Conservation (phyloP, 2,113 vertebrate genomes). For the Esox niger region DNA sequence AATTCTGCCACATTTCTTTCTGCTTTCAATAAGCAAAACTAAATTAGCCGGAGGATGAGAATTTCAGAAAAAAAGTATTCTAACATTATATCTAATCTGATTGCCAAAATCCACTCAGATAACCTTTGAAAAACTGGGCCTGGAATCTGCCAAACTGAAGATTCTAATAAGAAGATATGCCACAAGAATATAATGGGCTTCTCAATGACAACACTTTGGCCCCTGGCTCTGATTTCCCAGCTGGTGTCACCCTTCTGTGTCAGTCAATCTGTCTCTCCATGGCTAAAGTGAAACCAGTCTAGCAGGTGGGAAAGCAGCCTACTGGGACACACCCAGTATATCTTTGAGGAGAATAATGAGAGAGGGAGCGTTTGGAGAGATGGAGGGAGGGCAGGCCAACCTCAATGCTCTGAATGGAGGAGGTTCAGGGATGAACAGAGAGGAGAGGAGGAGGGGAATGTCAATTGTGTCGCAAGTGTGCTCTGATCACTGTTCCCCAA, state of each 20-base stretch:
- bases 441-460: constrained; percentile 14
- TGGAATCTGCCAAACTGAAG: no score
- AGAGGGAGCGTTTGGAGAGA: constrained; percentile 13
- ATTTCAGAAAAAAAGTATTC: no score
- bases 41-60: no score
- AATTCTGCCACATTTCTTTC: no score
- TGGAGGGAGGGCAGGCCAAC: constrained; percentile 7
- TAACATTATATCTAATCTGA: no score
- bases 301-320: constrained; percentile 45
- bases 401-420: constrained; percentile 1
- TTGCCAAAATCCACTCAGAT: no score
- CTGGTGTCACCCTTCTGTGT: constrained; percentile 24
- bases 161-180: neutral
- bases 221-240: constrained; percentile 6
- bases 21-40: no score
- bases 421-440: constrained; percentile 14
- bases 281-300: constrained; percentile 53
- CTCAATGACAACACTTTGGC: neutral
- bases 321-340: constrained; percentile 32
- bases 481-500: constrained; percentile 19
- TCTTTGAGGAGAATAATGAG: constrained; percentile 39
- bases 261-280: constrained; percentile 10
- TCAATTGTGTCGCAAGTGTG: constrained; percentile 23
- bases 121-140: no score
- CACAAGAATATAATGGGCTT: neutral